Evolutionary conservation across 2,113 vertebrate species (phyloP), one percentile per base, ranked within the genome.

Genomic region (Rhodinocichla rosea): DNA sequence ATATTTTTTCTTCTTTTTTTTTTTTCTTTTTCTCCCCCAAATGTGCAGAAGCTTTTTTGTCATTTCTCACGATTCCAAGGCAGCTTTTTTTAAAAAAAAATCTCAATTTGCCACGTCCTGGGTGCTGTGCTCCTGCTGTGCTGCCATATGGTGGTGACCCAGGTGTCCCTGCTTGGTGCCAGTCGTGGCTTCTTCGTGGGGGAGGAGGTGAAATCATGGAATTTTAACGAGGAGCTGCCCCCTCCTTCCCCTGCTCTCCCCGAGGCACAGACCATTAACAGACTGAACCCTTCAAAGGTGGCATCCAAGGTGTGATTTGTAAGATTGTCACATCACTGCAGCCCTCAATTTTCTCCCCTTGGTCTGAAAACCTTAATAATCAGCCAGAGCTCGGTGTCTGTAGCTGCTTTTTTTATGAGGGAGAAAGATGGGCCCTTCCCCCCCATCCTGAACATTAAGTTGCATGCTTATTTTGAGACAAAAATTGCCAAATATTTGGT

Each of bases 111-210:
- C 39, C 53, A 7, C 7, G 0, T 87, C 81, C 39, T 60, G 52
- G 50, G 35, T 47, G 81, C 39, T 76, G 73, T 89, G 64, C 78
- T 80, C 92, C 78, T 40, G 35, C 89, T 81, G 89, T 81, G 91
- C 86, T 92, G 89, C 91, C 94, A 78, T 84, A 68, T 91, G 91
- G 86, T 49, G 73, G 37, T 94, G 94, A 94, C 95, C 92, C 73
- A 92, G 74, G 49, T 82, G 52, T 91, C 44, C 76, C 71, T 70
- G 86, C 89, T 47, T 19, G 3, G 56, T 86, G 88, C 71, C 92
- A 77, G 59, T 10, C 67, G 12, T 14, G 10, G 23, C 23, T 64
- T 26, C 23, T 60, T 32, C 1, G 0, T 3, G 4, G 39, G 49
- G 82, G 55, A 18, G 60, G 83, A 68, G 80, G 35, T 23, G 77